Evolutionary conservation across 2,888 invertebrate species (phyloP).

Genomic region (Tortricodes alternella): DNA sequence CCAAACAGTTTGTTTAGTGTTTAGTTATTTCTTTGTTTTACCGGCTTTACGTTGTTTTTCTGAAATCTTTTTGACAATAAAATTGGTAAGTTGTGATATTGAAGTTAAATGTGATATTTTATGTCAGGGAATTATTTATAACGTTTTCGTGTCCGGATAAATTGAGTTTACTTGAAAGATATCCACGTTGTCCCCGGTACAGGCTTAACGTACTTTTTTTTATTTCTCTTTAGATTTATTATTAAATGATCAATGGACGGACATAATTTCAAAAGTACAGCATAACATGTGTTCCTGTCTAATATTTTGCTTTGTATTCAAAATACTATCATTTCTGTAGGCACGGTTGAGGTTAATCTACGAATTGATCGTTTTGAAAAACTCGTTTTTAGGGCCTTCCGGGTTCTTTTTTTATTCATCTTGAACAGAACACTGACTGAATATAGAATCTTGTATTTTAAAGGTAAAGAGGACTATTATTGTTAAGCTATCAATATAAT

Average conservation of each 20-base stretch:
- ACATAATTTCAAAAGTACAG: too few relatives aligned
- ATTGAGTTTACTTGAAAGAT: background rate
- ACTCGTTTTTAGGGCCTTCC: too few relatives aligned
- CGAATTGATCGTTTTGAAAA: too few relatives aligned
- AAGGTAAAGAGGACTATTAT: too few relatives aligned
- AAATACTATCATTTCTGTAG: background rate
- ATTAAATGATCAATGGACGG: too few relatives aligned
- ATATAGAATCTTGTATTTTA: too few relatives aligned
- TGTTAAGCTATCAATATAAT: too few relatives aligned
- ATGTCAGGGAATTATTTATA: background rate
- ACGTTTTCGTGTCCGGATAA: background rate
- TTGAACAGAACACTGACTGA: too few relatives aligned
- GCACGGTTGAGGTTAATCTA: background rate
- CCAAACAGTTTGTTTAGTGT: constrained; percentile 29
- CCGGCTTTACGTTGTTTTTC: constrained; percentile 43
- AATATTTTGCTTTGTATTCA: too few relatives aligned
- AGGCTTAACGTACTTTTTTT: background rate
- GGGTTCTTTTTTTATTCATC: too few relatives aligned
- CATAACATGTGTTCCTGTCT: too few relatives aligned
- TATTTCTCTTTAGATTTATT: background rate
- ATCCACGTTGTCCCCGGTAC: background rate
- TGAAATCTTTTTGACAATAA: constrained; percentile 27
- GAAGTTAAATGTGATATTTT: background rate
- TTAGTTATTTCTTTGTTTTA: constrained; percentile 36
- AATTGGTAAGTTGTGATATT: constrained; percentile 11